Evolutionary conservation across 2,113 vertebrate genomes (phyloP).

Genomic region (Isurus oxyrinchus): DNA sequence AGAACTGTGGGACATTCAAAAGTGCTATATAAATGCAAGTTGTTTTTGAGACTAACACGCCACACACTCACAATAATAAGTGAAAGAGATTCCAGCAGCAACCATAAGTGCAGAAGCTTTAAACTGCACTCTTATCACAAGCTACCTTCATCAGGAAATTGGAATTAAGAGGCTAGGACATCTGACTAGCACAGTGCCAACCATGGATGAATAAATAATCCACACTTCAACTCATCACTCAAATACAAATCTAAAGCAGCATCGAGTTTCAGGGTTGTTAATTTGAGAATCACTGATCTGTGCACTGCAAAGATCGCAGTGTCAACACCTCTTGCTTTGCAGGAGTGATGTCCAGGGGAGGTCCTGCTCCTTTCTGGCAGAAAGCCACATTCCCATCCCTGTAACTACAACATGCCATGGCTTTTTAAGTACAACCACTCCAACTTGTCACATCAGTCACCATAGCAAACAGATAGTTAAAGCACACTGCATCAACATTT

Average conservation of each 20-base stretch:
- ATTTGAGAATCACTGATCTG: background rate
- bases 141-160: background rate
- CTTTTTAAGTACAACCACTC: slow-evolving; percentile 11
- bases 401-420: background rate
- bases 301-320: background rate
- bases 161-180: background rate
- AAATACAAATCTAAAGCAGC: background rate
- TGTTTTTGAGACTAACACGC: background rate
- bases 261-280: background rate
- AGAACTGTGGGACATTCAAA: background rate
- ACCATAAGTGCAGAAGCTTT: background rate
- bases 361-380: background rate
- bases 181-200: background rate
- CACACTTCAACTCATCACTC: background rate
- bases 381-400: background rate
- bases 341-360: too few relatives aligned
- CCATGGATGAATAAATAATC: background rate
- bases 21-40: background rate
- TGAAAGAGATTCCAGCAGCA: background rate
- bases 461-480: slow-evolving; percentile 18
- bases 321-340: background rate
- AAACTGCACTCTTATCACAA: background rate
- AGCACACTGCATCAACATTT: background rate
- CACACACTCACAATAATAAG: background rate
- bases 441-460: slow-evolving; percentile 25